Evolutionary conservation across 2,888 invertebrate species (phyloP), one percentile per base, ranked within the genome.

Genomic region (Amphimallon solstitiale): DNA sequence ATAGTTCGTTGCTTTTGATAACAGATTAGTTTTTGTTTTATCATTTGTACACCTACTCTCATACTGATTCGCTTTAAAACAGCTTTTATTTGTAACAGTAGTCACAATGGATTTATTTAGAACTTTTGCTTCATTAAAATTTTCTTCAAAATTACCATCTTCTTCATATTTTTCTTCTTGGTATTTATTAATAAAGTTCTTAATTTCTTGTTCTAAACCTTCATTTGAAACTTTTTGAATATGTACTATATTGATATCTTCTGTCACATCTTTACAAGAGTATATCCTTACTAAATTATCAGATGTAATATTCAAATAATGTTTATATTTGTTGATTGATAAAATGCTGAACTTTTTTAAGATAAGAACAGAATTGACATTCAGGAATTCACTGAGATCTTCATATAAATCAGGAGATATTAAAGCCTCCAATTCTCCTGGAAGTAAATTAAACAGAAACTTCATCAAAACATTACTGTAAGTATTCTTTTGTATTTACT

Each of bases 361-460:
- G 14, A 64, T 14, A n/a, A 64, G 15, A 5, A 64, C 56, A 2
- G 64, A 64, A 37, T 56, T 48, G 9, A 34, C 46, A n/a, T 15
- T 37, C 14, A 64, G 48, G 21, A 29, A 56, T 37, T 64, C 56
- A 2, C n/a, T 34, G 9, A 54, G 46, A 10, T 54, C 45, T 14
- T 64, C 56, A 38, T 64, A 64, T n/a, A 64, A 15, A 9, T 64
- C 64, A n/a, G 54, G 15, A 3, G 64, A 54, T 38, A 64, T 48
- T 7, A 64, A 21, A 12, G 54, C 56, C 5, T 54, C 64, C 6
- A 64, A 19, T 37, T 64, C 64, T 37, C 64, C 62, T 62, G 14
- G 2, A 21, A 34, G 14, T n/a, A 52, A 52, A 21, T 4, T 29
- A 34, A 12, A 23, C 14, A 23, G n/a, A n/a, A n/a, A n/a, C n/a